Evolutionary conservation across 2,113 vertebrate species (phyloP).

Genomic region (Pseudopodoces humilis): DNA sequence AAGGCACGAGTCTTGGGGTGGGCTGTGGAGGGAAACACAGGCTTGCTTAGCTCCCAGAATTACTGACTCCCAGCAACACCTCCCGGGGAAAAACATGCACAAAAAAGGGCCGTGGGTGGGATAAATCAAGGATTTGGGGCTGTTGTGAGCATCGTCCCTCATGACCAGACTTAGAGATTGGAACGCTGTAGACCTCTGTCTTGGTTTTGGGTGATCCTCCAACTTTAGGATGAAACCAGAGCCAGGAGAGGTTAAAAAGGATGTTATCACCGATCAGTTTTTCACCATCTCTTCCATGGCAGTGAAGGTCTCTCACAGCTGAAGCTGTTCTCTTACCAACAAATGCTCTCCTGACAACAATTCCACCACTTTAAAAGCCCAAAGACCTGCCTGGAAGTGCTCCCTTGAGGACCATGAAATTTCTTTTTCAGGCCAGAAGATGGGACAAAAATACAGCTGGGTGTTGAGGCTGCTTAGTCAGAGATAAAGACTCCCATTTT

Average conservation of each 20-base stretch:
- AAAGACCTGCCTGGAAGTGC: not conserved
- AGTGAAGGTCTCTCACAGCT: not conserved
- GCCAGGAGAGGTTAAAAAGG: not conserved
- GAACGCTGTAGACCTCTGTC: not conserved
- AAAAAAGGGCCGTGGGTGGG: too few relatives aligned
- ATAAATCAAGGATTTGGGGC: not conserved
- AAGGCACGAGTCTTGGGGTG: constrained; percentile 89
- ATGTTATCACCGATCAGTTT: not conserved
- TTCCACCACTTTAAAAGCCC: not conserved
- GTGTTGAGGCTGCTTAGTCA: not conserved
- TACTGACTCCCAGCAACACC: not conserved
- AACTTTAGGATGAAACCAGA: not conserved
- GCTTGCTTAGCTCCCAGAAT: not conserved
- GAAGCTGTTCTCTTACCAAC: not conserved
- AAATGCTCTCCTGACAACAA: not conserved
- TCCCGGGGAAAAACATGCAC: not conserved
- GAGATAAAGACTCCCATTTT: not conserved
- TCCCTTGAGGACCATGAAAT: not conserved
- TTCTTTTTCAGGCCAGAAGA: not conserved
- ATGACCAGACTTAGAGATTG: not conserved
- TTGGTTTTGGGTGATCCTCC: not conserved
- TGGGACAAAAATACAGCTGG: not conserved
- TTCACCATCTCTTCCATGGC: not conserved
- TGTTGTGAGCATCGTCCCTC: not conserved
- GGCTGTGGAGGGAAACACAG: constrained; percentile 64